Base-by-base conservation (phyloP, 2,888 invertebrate genomes). In the Kryphioiulus occultus region DNA sequence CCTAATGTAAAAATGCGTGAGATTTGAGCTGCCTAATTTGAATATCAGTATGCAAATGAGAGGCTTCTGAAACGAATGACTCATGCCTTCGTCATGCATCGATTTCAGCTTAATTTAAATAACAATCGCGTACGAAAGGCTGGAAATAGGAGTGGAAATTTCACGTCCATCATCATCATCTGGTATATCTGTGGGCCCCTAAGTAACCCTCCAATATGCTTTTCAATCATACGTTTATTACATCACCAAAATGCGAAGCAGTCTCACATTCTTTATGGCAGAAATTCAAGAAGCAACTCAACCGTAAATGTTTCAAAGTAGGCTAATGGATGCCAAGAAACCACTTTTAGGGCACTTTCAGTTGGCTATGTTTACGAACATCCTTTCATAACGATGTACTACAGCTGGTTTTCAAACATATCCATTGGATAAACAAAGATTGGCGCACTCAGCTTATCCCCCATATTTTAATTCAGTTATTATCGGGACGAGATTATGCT, bases 51-150 rank as follows among this genome's bases (percentile, higher is more conserved):
- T 68, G 68, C 68, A 68, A 68, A 68, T 68, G 68, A 68, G 68
- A 68, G 68, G 1, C 7, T 7, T 1, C 53, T 53, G 47, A 5
- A 47, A 59, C 22, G n/a, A 22, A 5, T 10, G n/a, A n/a, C n/a
- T 22, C 22, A n/a, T 68, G 26, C 68, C 68, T 68, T 68, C 68
- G n/a, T 26, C 68, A 68, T 68, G 26, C 22, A 68, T 68, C 68
- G 68, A 68, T 68, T 68, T 22, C 68, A 68, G 68, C 68, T 68
- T 68, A 26, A 68, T 68, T 68, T 68, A 68, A 68, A 68, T 68
- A 68, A 22, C n/a, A 53, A n/a, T n/a, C 53, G n/a, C 19, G 7
- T 12, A 53, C 7, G 17, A 17, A n/a, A 53, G 3, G 53, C 53
- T 53, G 9, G 68, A 68, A 68, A 68, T 68, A n/a, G 26, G n/a